phyloP scores from a whole-genome alignment of 2,797 vertebrate genomes.

The Gymnoscopelus braueri region DNA sequence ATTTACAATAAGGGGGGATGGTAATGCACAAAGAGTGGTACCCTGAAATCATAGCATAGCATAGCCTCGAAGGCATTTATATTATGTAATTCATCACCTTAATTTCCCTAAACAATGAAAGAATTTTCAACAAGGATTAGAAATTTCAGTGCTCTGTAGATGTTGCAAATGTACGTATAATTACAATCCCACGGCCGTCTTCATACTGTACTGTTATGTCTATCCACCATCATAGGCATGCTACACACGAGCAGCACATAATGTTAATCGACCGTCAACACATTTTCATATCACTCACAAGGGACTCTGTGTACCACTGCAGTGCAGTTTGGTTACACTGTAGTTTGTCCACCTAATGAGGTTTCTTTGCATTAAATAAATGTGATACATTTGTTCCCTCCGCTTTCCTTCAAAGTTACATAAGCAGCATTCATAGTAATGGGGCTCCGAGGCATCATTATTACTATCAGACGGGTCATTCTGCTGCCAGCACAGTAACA shows the following conservation, averaged over 20 bases:
- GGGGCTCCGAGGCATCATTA: conserved; percentile 45
- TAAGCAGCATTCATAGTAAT: conserved; percentile 47
- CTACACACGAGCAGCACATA: background rate
- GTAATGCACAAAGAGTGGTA: background rate
- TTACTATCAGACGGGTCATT: conserved; percentile 46
- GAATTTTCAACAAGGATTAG: background rate
- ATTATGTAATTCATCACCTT: background rate
- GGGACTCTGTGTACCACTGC: background rate
- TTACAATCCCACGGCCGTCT: background rate
- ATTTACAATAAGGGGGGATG: background rate
- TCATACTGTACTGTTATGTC: background rate
- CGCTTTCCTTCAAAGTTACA: conserved; percentile 32
- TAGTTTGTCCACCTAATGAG: conserved; percentile 21
- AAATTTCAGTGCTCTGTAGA: background rate
- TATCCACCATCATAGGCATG: background rate
- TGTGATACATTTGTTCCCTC: conserved; percentile 14
- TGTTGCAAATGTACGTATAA: background rate
- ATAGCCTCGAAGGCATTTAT: background rate
- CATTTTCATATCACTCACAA: background rate
- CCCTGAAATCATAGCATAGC: background rate
- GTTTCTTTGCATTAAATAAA: conserved; percentile 16
- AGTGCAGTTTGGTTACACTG: background rate
- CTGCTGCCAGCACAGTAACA: conserved; percentile 33
- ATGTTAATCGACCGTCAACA: background rate
- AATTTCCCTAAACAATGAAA: background rate